phyloP scores from a whole-genome alignment of 2,888 invertebrate species.

The Philaethria dido region DNA sequence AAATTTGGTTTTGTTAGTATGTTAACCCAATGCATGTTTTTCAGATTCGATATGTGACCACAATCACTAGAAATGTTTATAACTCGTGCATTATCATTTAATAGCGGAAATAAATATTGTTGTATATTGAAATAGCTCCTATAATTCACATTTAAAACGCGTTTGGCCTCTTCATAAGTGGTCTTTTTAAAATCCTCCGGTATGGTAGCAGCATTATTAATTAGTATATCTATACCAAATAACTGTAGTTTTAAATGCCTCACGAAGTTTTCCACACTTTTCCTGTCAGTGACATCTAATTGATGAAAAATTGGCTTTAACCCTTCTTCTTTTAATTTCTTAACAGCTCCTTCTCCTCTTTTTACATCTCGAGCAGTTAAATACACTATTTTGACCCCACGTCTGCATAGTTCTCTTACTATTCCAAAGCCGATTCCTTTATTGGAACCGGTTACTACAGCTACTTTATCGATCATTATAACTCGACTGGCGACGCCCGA shows the following conservation, averaged over 20 bases:
- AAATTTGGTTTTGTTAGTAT: constrained; percentile 45
- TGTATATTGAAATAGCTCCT: constrained; percentile 48
- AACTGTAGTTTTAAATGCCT: constrained; percentile 48
- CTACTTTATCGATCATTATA: constrained; percentile 52
- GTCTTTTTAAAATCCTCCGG: constrained; percentile 41
- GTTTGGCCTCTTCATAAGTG: constrained; percentile 50
- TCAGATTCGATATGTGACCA: too few relatives aligned
- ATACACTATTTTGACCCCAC: constrained; percentile 85
- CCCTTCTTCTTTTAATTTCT: constrained; percentile 75
- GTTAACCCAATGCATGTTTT: constrained; percentile 48
- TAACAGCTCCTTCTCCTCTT: constrained; percentile 81
- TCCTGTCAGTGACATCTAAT: constrained; percentile 50
- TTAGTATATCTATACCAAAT: constrained; percentile 52
- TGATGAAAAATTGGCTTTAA: constrained; percentile 59
- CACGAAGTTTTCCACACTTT: constrained; percentile 49
- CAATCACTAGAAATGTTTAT: constrained; percentile 51
- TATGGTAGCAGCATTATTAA: constrained; percentile 54
- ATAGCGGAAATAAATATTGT: constrained; percentile 48
- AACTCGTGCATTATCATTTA: constrained; percentile 50
- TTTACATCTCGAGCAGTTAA: constrained; percentile 84
- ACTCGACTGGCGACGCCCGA: constrained; percentile 4
- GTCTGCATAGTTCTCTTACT: constrained; percentile 83
- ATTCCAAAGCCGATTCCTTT: constrained; percentile 87
- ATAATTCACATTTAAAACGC: constrained; percentile 51
- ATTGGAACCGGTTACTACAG: constrained; percentile 85